Evolutionary conservation across 1,140 invertebrate species (phyloP), one percentile per base, ranked within the genome.

Genomic region (Halotydeus destructor): DNA sequence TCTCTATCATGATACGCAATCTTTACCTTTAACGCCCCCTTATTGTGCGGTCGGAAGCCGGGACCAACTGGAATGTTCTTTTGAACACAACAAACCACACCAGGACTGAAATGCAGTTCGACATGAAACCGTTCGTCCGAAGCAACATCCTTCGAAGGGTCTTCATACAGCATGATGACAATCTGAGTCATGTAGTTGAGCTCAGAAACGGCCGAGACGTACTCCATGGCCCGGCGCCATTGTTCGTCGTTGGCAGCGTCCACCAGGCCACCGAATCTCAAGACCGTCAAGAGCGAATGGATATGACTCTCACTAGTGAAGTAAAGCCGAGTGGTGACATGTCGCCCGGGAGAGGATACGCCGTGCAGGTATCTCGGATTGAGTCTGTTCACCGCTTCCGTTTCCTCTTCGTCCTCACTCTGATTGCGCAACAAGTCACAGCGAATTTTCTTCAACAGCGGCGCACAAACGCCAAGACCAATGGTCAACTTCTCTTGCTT

Each of bases 231-330:
- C 45, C 89, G 70, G 5, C 79, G 71, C 94, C 94, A 99, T 57
- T 99, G 93, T 60, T 94, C 85, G 59, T 98, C 91, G 55, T 74
- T 80, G 6, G 71, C 52, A 22, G 76, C 70, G 76, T 82, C 51
- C 19, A 48, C 37, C 6, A 49, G 30, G 27, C 42, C 45, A 40
- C 38, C 39, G 59, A 83, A 94, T 47, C 89, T 70, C 23, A 99
- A 67, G 39, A 97, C 83, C 8, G 88, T 97, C 33, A 99, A 69
- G 40, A 99, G 62, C 5, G 91, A 97, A 63, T 99, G 94, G 43
- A 99, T 86, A 63, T 99, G 94, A 59, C 85, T 93, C 66, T 99
- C 94, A 59, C 86, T 96, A 3, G 94, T 99, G 58, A 99, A 99
- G 61, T 99, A 99, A 3, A 99, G 65, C 11, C 94, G 69, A 1